Percentiles rank a stretch among this genome's conserved stretches.
These are phyloP conservation scores for Odocoileus virginianus DNA, from an alignment of 2,113 vertebrate species.

Conservation along the genomic window DNA sequence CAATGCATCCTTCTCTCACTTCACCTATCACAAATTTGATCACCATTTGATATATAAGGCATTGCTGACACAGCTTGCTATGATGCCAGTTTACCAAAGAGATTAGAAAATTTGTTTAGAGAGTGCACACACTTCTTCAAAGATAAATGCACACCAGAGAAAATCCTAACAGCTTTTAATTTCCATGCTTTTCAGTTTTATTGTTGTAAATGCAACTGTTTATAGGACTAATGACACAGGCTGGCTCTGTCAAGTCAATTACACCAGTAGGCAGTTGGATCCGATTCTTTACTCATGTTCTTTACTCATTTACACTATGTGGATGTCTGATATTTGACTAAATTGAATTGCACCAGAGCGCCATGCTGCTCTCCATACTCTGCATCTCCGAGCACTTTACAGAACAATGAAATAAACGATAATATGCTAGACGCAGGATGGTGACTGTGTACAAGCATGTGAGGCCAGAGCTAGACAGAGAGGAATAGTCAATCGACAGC, in stretches of 20 bases:
- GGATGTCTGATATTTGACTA: conserved; percentile 82
- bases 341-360: conserved; percentile 80
- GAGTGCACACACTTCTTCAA: conserved; percentile 68
- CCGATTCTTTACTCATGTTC: conserved; percentile 79
- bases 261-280: conserved; percentile 82
- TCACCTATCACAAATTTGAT: conserved; percentile 72
- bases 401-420: conserved; percentile 79
- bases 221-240: conserved; percentile 82
- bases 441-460: conserved; percentile 59
- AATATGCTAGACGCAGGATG: conserved; percentile 65
- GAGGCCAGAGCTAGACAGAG: conserved; percentile 69
- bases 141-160: conserved; percentile 84
- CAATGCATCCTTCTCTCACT: conserved; percentile 47
- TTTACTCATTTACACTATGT: conserved; percentile 73
- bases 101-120: conserved; percentile 76
- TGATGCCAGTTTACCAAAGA: conserved; percentile 78
- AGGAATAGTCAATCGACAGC: conserved; percentile 74
- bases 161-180: conserved; percentile 86
- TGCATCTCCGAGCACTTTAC: conserved; percentile 76
- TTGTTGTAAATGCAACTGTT: conserved; percentile 86
- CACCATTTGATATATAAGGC: conserved; percentile 73
- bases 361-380: conserved; percentile 76
- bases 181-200: conserved; percentile 87
- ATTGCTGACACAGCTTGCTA: conserved; percentile 76
- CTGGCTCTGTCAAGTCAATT: conserved; percentile 83